These are phyloP conservation scores for Ectropis crepuscularia DNA, from an alignment of 2,888 invertebrate species.

Conservation along the genomic window DNA sequence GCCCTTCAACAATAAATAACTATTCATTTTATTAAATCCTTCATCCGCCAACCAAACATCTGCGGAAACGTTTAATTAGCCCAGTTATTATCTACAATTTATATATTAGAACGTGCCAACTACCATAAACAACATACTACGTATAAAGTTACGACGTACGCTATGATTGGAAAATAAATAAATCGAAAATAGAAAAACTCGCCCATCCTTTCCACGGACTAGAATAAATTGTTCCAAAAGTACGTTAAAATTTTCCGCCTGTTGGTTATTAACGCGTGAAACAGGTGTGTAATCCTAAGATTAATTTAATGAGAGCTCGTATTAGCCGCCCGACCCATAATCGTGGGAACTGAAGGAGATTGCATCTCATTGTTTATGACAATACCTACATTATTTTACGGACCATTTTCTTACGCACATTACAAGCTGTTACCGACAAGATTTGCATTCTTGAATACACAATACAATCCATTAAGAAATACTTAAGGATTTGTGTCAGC, in stretches of 20 bases:
- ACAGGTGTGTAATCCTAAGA: constrained; percentile 53
- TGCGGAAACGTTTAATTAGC: too few species aligned
- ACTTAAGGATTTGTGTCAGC: neutral
- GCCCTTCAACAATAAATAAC: too few species aligned
- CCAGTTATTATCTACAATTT: too few species aligned
- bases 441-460: constrained; percentile 33
- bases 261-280: constrained; percentile 35
- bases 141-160: too few species aligned
- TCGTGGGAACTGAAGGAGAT: constrained; percentile 28
- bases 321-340: constrained; percentile 35
- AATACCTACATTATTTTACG: constrained; percentile 46
- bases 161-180: too few species aligned
- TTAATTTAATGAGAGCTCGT: constrained; percentile 53
- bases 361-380: constrained; percentile 39
- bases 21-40: too few species aligned
- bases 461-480: constrained; percentile 1
- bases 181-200: too few species aligned
- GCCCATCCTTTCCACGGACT: neutral
- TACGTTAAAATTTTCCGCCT: constrained; percentile 5
- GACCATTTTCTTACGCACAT: constrained; percentile 40
- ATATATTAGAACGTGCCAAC: too few species aligned
- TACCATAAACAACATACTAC: too few species aligned
- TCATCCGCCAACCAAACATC: too few species aligned
- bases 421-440: constrained; percentile 8
- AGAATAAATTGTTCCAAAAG: constrained; percentile 8